Conservation (phyloP, 2,797 vertebrate genomes). For the Scleropages formosus region DNA sequence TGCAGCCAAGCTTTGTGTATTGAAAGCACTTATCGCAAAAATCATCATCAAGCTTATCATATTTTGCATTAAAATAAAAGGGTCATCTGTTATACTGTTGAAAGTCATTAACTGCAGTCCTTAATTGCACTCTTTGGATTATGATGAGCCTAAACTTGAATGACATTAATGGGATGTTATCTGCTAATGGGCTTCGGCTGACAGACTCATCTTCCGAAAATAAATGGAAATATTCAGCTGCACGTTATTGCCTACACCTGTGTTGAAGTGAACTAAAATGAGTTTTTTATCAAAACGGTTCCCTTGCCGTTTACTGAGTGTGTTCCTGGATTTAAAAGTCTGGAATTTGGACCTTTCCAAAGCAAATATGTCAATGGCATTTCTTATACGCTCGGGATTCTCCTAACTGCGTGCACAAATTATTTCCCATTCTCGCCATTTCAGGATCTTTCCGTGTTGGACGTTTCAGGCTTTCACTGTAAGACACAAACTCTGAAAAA, state of each 20-base stretch:
- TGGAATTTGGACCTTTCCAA: no score
- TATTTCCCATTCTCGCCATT: no score
- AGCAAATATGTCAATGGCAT: no score
- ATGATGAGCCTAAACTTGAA: constrained; percentile 11
- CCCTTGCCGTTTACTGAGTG: no score
- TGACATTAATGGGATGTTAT: constrained; percentile 9
- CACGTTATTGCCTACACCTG: constrained; percentile 1
- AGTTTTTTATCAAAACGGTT: constrained; percentile 10
- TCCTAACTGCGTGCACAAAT: no score
- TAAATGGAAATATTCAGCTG: background rate
- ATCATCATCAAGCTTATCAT: background rate
- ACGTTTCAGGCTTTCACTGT: no score
- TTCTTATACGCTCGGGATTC: no score
- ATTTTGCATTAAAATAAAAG: constrained; percentile 10
- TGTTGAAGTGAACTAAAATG: constrained; percentile 6
- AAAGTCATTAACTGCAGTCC: constrained; percentile 14
- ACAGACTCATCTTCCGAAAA: constrained; percentile 4
- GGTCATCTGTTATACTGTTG: background rate
- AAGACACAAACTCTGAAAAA: no score
- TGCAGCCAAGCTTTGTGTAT: background rate
- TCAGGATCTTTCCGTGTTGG: no score
- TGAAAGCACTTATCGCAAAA: constrained; percentile 1
- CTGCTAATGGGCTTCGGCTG: constrained; percentile 12
- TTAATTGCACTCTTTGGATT: constrained; percentile 2
- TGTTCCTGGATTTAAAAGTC: no score